Evolutionary conservation across 2,888 invertebrate species (phyloP).

Genomic region (Steinernema scapterisci): DNA sequence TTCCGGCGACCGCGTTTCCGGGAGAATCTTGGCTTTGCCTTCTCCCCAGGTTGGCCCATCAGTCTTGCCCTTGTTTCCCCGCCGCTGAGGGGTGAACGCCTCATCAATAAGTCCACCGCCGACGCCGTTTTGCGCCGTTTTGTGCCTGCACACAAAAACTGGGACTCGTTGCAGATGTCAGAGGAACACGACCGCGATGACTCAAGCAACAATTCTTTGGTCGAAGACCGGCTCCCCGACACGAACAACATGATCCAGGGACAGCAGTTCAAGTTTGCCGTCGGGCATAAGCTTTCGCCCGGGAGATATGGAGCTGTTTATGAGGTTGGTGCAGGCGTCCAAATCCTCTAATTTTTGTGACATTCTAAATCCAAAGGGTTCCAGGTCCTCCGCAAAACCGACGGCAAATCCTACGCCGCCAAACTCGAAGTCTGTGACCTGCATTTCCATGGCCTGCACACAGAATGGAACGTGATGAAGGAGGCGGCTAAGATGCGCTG

Average conservation of each 20-base stretch:
- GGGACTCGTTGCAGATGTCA: conserved; percentile 12
- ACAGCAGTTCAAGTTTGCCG: conserved; percentile 57
- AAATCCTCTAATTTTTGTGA: no score
- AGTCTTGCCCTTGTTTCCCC: no score
- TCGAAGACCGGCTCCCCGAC: conserved; percentile 40
- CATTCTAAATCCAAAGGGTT: no score
- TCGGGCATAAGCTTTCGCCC: conserved; percentile 60
- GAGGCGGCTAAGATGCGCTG: conserved; percentile 51
- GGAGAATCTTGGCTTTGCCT: no score
- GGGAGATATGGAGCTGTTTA: conserved; percentile 65
- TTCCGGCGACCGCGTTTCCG: no score
- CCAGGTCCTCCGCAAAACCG: conserved; percentile 45
- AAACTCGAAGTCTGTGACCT: conserved; percentile 62
- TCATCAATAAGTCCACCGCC: no score
- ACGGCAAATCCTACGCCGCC: conserved; percentile 58
- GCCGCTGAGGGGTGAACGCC: no score
- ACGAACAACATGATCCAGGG: conserved; percentile 59
- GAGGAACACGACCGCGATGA: conserved; percentile 18
- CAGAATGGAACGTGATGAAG: conserved; percentile 60
- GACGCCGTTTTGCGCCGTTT: no score
- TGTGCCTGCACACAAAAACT: no score
- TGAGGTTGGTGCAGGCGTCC: conserved; percentile 59
- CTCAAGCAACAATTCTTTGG: conserved; percentile 28
- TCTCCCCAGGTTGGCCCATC: no score
- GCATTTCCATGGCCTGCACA: conserved; percentile 61